Evolutionary conservation across 2,888 invertebrate species (phyloP).

Genomic region (Cinara cedri): DNA sequence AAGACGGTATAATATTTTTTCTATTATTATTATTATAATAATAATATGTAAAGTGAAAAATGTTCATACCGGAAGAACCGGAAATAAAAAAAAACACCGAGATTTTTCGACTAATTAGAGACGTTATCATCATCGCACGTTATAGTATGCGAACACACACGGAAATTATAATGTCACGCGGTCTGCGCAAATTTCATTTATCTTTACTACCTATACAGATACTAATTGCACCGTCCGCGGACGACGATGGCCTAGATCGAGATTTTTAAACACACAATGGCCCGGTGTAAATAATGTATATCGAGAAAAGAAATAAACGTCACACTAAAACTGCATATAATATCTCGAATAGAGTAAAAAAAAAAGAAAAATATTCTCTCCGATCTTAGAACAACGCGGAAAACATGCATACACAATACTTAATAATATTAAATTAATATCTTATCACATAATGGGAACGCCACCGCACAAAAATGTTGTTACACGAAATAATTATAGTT

Average conservation of each 20-base stretch:
- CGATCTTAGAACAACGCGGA: too few species aligned
- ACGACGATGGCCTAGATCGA: slow-evolving; percentile 18
- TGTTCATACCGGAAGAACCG: not conserved
- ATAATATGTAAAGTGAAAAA: not conserved
- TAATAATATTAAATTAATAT: too few species aligned
- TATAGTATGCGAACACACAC: slow-evolving; percentile 13
- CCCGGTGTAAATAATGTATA: too few species aligned
- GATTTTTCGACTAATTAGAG: slow-evolving; percentile 34
- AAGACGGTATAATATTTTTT: too few species aligned
- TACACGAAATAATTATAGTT: too few species aligned
- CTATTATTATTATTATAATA: not conserved
- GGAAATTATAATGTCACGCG: not conserved
- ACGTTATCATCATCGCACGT: too few species aligned
- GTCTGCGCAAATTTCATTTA: slow-evolving; percentile 3
- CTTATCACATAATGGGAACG: too few species aligned
- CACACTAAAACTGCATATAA: not conserved
- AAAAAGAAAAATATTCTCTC: too few species aligned
- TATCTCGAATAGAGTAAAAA: too few species aligned
- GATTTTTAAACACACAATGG: slow-evolving; percentile 19
- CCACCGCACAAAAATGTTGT: too few species aligned
- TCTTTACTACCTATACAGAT: not conserved
- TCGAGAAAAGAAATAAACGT: not conserved
- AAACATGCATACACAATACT: too few species aligned
- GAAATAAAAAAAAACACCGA: slow-evolving; percentile 11
- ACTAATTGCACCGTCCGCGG: slow-evolving; percentile 5